These are phyloP conservation scores for Bombus difficillimus DNA, from an alignment of 1,140 invertebrate genomes.

Conservation along the genomic window DNA sequence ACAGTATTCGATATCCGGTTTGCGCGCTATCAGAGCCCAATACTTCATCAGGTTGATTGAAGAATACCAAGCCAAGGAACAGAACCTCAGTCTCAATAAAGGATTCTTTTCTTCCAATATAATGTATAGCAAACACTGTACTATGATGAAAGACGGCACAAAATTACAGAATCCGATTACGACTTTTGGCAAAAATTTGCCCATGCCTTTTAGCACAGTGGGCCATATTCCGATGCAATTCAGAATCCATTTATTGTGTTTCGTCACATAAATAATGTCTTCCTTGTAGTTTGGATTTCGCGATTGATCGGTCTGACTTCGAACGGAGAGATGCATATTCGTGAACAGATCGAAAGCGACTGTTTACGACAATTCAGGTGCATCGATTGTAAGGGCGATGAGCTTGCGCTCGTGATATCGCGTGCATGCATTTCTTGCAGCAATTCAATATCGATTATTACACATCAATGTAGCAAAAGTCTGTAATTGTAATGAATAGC, in stretches of 20 bases:
- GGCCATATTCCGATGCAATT: slow-evolving; percentile 63
- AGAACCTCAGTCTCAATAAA: slow-evolving; percentile 24
- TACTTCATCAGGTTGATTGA: slow-evolving; percentile 40
- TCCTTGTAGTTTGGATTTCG: slow-evolving; percentile 23
- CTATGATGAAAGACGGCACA: slow-evolving; percentile 13
- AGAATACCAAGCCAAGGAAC: slow-evolving; percentile 26
- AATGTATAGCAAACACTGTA: slow-evolving; percentile 41
- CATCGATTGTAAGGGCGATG: slow-evolving; percentile 27
- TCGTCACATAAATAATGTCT: slow-evolving; percentile 28
- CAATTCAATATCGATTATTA: background rate
- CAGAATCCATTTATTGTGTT: slow-evolving; percentile 36
- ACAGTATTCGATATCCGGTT: slow-evolving; percentile 35
- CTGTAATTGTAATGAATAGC: background rate
- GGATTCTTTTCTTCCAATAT: slow-evolving; percentile 40
- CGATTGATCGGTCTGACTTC: background rate
- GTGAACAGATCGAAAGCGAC: background rate
- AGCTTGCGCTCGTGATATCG: slow-evolving; percentile 3
- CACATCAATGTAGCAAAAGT: background rate
- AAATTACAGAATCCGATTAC: slow-evolving; percentile 23
- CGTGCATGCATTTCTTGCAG: background rate
- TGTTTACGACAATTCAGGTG: background rate
- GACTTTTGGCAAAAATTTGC: slow-evolving; percentile 4
- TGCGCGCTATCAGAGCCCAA: slow-evolving; percentile 21
- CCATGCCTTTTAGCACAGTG: background rate
- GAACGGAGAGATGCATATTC: background rate